These are phyloP conservation scores for Hippocampus abdominalis DNA, from an alignment of 2,113 vertebrate genomes.

Conservation along the genomic window DNA sequence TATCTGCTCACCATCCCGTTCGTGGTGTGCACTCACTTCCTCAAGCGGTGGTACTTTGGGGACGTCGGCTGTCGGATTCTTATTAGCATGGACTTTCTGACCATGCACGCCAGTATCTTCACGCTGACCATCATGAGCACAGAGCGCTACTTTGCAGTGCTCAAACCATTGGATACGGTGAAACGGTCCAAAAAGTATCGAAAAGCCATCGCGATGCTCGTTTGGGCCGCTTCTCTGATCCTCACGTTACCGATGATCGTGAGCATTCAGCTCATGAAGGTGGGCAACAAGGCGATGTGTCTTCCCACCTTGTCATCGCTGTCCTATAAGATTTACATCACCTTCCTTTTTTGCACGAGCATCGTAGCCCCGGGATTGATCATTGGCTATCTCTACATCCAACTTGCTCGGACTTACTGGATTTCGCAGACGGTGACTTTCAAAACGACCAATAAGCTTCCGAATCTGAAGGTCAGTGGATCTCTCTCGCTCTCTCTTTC, in stretches of 20 bases:
- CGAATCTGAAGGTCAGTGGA: constrained; percentile 73
- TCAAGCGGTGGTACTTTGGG: constrained; percentile 87
- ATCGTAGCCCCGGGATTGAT: constrained; percentile 86
- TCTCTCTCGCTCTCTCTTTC: neutral
- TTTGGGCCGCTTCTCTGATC: constrained; percentile 83
- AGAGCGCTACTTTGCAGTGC: constrained; percentile 84
- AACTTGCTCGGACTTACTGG: constrained; percentile 85
- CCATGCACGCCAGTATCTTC: constrained; percentile 93
- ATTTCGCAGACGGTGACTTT: constrained; percentile 86
- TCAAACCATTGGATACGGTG: constrained; percentile 86
- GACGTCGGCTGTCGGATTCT: constrained; percentile 81
- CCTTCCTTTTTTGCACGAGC: constrained; percentile 86
- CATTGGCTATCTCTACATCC: constrained; percentile 86
- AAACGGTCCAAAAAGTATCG: constrained; percentile 87
- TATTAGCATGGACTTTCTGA: constrained; percentile 88
- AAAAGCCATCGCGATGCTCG: constrained; percentile 81
- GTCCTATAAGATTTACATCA: constrained; percentile 85
- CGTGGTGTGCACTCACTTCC: constrained; percentile 86
- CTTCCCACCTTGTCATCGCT: constrained; percentile 77
- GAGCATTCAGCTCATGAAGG: constrained; percentile 78
- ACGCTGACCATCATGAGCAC: constrained; percentile 90
- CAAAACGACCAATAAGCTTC: constrained; percentile 85
- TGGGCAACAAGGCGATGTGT: constrained; percentile 80
- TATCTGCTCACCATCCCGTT: constrained; percentile 90
- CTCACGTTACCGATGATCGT: constrained; percentile 87